Percentiles rank a stretch among this genome's conserved stretches.
phyloP scores from a whole-genome alignment of 2,113 vertebrate species.

The Bungarus multicinctus region DNA sequence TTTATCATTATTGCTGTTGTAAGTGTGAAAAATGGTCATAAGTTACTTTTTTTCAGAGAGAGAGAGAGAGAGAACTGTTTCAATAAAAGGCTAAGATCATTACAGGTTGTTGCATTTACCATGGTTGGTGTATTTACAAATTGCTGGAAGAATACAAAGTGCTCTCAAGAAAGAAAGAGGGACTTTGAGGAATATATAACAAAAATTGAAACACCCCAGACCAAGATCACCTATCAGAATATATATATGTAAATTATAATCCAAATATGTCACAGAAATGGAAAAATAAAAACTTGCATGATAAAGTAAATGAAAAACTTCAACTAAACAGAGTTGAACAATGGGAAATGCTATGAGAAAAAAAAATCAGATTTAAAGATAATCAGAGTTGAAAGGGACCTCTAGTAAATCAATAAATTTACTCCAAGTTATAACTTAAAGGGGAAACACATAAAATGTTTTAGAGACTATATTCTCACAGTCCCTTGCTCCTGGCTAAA shows the following conservation, averaged over 20 bases:
- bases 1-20: background rate
- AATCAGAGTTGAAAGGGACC: too few species aligned
- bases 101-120: slow-evolving; percentile 1
- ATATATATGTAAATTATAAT: background rate
- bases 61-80: background rate
- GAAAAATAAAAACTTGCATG: background rate
- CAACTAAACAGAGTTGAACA: background rate
- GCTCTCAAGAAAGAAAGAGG: background rate
- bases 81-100: slow-evolving; percentile 7
- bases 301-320: background rate
- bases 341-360: background rate
- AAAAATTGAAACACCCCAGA: background rate
- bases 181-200: background rate
- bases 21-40: background rate
- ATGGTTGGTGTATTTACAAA: background rate
- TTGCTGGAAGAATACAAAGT: background rate
- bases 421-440: background rate
- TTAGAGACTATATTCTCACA: background rate
- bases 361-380: background rate
- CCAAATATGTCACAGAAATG: background rate
- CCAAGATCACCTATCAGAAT: background rate
- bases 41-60: background rate
- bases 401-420: background rate
- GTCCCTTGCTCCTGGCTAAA: background rate
- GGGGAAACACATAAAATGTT: background rate